phyloP scores from a whole-genome alignment of 2,113 vertebrate species.

The Thalassoma bifasciatum region DNA sequence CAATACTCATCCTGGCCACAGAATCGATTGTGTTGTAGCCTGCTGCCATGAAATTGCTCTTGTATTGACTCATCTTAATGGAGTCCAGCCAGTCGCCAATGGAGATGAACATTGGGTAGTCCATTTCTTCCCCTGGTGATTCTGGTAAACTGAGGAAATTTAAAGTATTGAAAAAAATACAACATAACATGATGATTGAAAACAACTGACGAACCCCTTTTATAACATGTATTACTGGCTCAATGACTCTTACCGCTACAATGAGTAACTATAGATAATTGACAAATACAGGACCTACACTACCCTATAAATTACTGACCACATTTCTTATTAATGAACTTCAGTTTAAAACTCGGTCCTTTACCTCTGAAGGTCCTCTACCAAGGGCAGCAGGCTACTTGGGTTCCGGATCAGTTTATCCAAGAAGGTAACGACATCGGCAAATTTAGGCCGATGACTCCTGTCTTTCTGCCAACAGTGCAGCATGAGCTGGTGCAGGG shows the following conservation, averaged over 20 bases:
- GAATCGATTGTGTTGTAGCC: slow-evolving; percentile 94
- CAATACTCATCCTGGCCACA: slow-evolving; percentile 95
- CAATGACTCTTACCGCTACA: no score
- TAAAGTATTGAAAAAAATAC: background rate
- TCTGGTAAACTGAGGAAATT: slow-evolving; percentile 87
- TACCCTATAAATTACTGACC: background rate
- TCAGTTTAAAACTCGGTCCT: background rate
- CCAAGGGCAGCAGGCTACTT: slow-evolving; percentile 91
- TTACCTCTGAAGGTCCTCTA: slow-evolving; percentile 94
- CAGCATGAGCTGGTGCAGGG: slow-evolving; percentile 95
- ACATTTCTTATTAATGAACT: slow-evolving; percentile 1
- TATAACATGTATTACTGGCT: no score
- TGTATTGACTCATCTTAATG: slow-evolving; percentile 99
- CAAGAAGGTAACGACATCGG: slow-evolving; percentile 93
- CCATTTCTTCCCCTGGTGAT: slow-evolving; percentile 91
- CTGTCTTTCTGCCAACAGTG: slow-evolving; percentile 98
- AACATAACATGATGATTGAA: background rate
- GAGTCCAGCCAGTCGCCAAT: slow-evolving; percentile 96
- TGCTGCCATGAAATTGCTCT: slow-evolving; percentile 94
- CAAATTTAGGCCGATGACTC: slow-evolving; percentile 94
- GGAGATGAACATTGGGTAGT: slow-evolving; percentile 95
- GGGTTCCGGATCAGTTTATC: slow-evolving; percentile 97
- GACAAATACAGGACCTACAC: background rate
- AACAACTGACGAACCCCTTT: background rate
- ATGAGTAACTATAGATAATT: no score